Percentiles rank a stretch among this genome's conserved stretches.
Evolutionary conservation across 2,888 invertebrate species (phyloP).

Genomic region (Ptychoptera contaminata): DNA sequence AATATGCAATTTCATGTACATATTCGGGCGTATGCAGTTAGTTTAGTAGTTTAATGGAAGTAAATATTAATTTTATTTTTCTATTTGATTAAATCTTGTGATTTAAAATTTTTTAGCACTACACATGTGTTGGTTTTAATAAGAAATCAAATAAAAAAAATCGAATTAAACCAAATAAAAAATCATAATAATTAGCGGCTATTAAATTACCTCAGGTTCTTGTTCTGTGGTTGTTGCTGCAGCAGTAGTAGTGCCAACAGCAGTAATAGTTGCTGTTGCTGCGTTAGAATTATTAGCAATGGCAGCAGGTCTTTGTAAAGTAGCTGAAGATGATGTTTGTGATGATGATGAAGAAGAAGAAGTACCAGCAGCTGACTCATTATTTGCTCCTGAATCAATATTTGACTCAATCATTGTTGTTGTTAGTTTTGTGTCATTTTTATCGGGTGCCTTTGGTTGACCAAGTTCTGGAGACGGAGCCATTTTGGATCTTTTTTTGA

Average conservation of each 20-base stretch:
- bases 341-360: no score
- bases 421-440: conserved; percentile 20
- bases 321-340: not conserved
- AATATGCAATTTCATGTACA: conserved; percentile 8
- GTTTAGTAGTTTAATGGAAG: no score
- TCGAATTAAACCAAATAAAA: no score
- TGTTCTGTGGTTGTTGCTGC: conserved; percentile 3
- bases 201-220: conserved; percentile 5
- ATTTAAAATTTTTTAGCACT: not conserved
- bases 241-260: no score
- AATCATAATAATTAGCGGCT: not conserved
- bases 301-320: no score
- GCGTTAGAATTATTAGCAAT: no score
- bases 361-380: conserved; percentile 1
- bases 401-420: not conserved
- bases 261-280: no score
- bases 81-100: conserved; percentile 5
- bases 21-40: not conserved
- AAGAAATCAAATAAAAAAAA: no score
- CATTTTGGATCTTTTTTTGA: conserved; percentile 39
- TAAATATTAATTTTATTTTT: no score
- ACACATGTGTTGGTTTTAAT: no score
- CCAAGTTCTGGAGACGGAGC: conserved; percentile 64
- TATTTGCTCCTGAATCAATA: conserved; percentile 1
- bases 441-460: conserved; percentile 60